These are phyloP conservation scores for Sebastes hubbsi DNA, from an alignment of 2,797 vertebrate species.

Conservation along the genomic window DNA sequence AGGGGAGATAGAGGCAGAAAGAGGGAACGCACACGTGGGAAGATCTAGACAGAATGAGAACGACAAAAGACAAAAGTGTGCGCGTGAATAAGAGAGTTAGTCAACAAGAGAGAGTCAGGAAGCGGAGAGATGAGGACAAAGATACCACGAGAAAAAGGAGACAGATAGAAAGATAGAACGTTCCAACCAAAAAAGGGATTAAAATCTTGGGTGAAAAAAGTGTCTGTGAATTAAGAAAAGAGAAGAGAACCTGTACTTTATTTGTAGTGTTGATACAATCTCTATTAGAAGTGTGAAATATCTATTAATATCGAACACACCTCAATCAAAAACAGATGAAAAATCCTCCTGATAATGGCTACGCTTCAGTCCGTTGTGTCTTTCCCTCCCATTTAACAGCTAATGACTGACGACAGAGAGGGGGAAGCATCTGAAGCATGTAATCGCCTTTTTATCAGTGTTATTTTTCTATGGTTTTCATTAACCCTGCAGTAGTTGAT, in stretches of 20 bases:
- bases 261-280: neutral
- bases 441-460: constrained; percentile 43
- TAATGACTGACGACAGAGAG: constrained; percentile 38
- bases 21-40: neutral
- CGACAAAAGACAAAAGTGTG: neutral
- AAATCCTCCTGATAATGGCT: constrained; percentile 5
- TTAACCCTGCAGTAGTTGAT: constrained; percentile 19
- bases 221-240: constrained; percentile 4
- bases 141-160: neutral
- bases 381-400: constrained; percentile 44
- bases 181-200: neutral
- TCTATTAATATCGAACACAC: constrained; percentile 16
- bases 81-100: neutral
- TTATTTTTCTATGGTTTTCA: constrained; percentile 35
- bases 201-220: constrained; percentile 2
- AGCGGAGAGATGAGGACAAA: constrained; percentile 6
- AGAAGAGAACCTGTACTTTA: neutral
- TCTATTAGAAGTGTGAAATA: neutral
- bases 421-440: constrained; percentile 28
- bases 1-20: neutral
- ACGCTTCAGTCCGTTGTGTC: constrained; percentile 16
- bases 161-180: neutral
- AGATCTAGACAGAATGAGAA: constrained; percentile 22
- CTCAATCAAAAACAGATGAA: constrained; percentile 21
- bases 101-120: neutral